A percentile compares a stretch with the other conserved stretches of the same genome.
phyloP scores from a whole-genome alignment of 2,888 invertebrate genomes.

The Leuctra nigra region DNA sequence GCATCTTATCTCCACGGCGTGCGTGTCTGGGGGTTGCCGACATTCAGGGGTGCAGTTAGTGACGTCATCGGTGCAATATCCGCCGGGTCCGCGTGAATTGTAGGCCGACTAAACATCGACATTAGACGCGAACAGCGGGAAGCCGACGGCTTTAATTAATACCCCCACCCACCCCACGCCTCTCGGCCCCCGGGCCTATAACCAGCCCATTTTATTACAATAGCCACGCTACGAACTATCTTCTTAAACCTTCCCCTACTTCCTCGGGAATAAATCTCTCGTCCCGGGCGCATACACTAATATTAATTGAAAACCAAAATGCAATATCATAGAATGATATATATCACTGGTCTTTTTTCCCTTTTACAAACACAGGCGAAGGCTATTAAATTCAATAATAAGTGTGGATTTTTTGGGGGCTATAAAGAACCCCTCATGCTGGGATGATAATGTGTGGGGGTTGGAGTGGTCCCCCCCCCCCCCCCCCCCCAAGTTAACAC shows the following conservation, averaged over 20 bases:
- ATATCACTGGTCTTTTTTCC: conserved; percentile 11
- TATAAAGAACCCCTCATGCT: conserved; percentile 17
- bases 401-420: conserved; percentile 15
- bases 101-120: conserved; percentile 2
- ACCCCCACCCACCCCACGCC: background rate
- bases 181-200: background rate
- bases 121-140: conserved; percentile 1
- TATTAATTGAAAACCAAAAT: conserved; percentile 20
- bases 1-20: too few relatives aligned
- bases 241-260: conserved; percentile 14
- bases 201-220: conserved; percentile 16
- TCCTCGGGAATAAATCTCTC: conserved; percentile 14
- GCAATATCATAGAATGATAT: conserved; percentile 17
- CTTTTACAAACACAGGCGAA: conserved; percentile 8
- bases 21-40: too few relatives aligned
- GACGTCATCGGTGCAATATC: conserved; percentile 16
- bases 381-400: conserved; percentile 17
- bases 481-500: conserved; percentile 2
- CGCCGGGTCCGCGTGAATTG: conserved; percentile 10
- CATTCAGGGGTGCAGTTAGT: too few relatives aligned
- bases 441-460: too few relatives aligned
- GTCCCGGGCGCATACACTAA: background rate
- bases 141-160: conserved; percentile 2
- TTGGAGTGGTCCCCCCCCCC: too few relatives aligned
- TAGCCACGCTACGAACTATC: conserved; percentile 14